Evolutionary conservation across 2,113 vertebrate genomes (phyloP).

Genomic region (Todiramphus chloris): DNA sequence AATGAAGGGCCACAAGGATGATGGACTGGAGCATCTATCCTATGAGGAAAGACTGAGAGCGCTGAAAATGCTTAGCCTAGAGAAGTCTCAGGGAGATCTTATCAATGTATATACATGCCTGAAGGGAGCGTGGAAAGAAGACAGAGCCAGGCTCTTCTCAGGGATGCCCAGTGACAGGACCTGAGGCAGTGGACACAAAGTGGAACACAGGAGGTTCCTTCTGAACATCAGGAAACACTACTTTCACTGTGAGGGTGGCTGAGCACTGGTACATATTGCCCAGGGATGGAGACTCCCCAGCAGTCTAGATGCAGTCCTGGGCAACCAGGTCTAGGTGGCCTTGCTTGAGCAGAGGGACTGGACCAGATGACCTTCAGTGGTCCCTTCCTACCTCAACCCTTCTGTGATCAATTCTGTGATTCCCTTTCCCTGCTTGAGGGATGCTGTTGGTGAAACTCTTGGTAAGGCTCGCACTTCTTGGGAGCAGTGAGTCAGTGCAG

Average conservation of each 20-base stretch:
- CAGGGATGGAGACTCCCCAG: neutral
- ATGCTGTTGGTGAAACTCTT: neutral
- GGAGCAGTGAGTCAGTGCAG: neutral
- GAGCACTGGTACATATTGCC: neutral
- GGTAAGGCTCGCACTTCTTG: neutral
- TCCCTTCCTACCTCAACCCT: neutral
- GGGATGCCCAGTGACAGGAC: neutral
- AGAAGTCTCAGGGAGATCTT: neutral
- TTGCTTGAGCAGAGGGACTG: neutral
- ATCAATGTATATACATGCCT: neutral
- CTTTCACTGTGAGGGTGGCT: neutral
- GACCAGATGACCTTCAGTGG: neutral
- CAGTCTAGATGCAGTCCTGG: neutral
- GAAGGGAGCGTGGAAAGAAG: neutral
- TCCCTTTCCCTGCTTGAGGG: neutral
- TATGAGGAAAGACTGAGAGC: neutral
- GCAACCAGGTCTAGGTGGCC: neutral
- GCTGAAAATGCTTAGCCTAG: neutral
- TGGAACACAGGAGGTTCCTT: neutral
- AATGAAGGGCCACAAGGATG: neutral
- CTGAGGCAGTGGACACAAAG: neutral
- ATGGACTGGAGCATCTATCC: neutral
- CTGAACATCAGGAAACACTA: neutral
- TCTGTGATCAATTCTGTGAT: neutral
- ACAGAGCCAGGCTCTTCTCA: neutral